A percentile compares a stretch with the other conserved stretches of the same genome.
Evolutionary conservation across 2,797 vertebrate species (phyloP).

Genomic region (Ctenopoma multispine): DNA sequence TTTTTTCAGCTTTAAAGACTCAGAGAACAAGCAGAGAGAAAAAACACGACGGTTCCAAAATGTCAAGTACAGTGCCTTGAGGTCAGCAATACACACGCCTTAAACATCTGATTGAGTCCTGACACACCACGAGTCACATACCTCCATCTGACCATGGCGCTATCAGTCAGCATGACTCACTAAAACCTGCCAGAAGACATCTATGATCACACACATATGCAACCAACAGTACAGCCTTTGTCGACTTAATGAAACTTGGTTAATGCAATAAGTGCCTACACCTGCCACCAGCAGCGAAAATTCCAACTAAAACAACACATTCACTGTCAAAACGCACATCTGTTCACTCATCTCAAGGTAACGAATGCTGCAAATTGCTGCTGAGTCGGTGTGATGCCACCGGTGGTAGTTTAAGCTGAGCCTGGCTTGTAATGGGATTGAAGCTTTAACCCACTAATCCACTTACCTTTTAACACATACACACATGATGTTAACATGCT

Average conservation of each 20-base stretch:
- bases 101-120: constrained; percentile 67
- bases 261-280: constrained; percentile 24
- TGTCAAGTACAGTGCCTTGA: constrained; percentile 36
- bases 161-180: constrained; percentile 76
- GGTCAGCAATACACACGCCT: constrained; percentile 38
- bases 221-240: constrained; percentile 65
- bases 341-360: constrained; percentile 25
- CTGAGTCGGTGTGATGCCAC: constrained; percentile 45
- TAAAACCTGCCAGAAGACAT: constrained; percentile 60
- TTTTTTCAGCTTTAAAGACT: neutral
- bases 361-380: constrained; percentile 23
- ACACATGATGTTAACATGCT: constrained; percentile 53
- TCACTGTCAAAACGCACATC: constrained; percentile 40
- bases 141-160: constrained; percentile 58
- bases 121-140: constrained; percentile 72
- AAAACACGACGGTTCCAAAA: constrained; percentile 8
- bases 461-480: constrained; percentile 70
- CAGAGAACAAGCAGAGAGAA: neutral
- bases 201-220: constrained; percentile 21
- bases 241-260: constrained; percentile 51
- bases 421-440: constrained; percentile 76
- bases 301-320: constrained; percentile 30
- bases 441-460: constrained; percentile 76
- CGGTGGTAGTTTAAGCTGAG: constrained; percentile 49
- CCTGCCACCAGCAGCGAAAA: constrained; percentile 42